Base-by-base conservation (phyloP, 1,140 invertebrate genomes). In the Acromyrmex charruanus region DNA sequence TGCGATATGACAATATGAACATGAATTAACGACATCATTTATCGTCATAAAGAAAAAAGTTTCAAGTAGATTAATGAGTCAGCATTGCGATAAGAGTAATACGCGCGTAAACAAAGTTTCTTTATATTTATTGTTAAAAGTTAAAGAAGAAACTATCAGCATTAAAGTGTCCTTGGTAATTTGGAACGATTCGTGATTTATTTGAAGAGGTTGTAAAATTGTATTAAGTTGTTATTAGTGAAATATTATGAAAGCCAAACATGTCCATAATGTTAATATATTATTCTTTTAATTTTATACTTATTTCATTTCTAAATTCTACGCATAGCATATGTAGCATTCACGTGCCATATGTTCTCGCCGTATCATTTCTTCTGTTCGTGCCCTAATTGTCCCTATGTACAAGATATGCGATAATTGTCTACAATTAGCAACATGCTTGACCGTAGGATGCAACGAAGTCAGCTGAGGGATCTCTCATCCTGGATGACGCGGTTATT, bases 391-490 rank as follows among this genome's bases (percentile, higher is more conserved):
- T 82, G 69, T 61, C 1, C 16, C 16, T 59, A 10, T 7, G 28
- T 35, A 9, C 28, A 25, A 81, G 35, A 14, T 69, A 68, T 31
- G 18, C 39, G 69, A 84, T 84, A 74, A 84, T 84, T 84, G 69
- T 63, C 35, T 75, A 39, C 69, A 84, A 84, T 84, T 84, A 74
- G 39, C 69, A 55, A 72, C 3, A 10, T 25, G n/a, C 49, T 69
- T 72, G 35, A 49, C 18, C 74, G 75, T 88, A 95, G 94, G 91
- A 95, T 95, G 94, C 92, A 94, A 89, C 93, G 91, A 92, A 87
- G 89, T 91, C 93, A 94, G 93, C 93, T 95, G 93, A 94, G 91
- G 89, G 94, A 95, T 65, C 87, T 94, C 44, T 90, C 91, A 88
- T 93, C 94, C 91, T 94, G 94, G 94, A 94, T 93, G 93, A 93